Base-by-base conservation (phyloP, 2,797 vertebrate genomes). In the Lacerta viridis region DNA sequence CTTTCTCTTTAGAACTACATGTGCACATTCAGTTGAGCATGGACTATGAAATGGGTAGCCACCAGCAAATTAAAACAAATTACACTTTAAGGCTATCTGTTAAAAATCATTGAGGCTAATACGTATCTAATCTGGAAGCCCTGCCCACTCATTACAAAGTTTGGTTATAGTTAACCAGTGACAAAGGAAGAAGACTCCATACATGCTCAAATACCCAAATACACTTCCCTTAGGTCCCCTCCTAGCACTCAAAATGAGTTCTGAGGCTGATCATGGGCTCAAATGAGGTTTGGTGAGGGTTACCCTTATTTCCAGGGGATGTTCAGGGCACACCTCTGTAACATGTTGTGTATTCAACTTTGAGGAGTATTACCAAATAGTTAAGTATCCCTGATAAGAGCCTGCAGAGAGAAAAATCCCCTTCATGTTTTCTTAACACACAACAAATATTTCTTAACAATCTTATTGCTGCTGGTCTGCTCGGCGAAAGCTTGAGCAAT, bases 371-470 rank as follows among this genome's bases (percentile, higher is more conserved):
- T 88, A 59, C 55, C 29, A 87, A 82, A 75, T 46, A 82, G 86
- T 1, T 33, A 82, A 87, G 23, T 43, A 66, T 81, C 6, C 23
- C 50, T 74, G 69, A 87, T 87, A 87, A 74, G 9, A 79, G 7
- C 11, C 18, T 39, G 41, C 43, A 55, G 23, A 80, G 55, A 64
- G 1, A 20, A 81, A 66, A 46, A 46, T 33, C 55, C 86, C 27
- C 46, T 29, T 1, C 43, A 3, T 80, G 68, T 81, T 81, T 87
- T 74, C 78, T 36, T 64, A 64, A 18, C 59, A 23, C 59, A 61
- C 68, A 82, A 29, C 29, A 87, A 82, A 66, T 74, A 87, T 82
- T 82, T 82, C 78, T 61, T 81, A 61, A 87, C 33, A 20, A n/a
- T 41, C 27, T 72, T 27, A 17, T 50, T 5, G 36, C 46, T 74